Conservation (phyloP, 92 coral and sea anemone genomes). For the Epizoanthus rinbou region DNA sequence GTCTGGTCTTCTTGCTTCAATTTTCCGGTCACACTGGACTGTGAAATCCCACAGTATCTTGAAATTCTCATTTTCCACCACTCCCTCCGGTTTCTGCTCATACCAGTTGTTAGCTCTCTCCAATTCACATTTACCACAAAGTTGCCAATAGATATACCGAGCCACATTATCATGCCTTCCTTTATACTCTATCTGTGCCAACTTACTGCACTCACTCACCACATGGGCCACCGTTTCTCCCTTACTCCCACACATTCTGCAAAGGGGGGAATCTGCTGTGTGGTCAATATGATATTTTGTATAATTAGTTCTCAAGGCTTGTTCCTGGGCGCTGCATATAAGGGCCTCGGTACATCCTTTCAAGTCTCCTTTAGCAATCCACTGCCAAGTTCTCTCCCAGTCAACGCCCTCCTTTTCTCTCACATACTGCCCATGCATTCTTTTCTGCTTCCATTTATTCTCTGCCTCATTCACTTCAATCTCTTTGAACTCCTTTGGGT, state of each 20-base stretch:
- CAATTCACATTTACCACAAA: slow-evolving; percentile 46
- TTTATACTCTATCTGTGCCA: slow-evolving; percentile 39
- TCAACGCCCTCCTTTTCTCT: slow-evolving; percentile 51
- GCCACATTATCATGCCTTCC: slow-evolving; percentile 51
- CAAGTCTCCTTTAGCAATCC: slow-evolving; percentile 47
- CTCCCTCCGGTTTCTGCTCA: slow-evolving; percentile 19
- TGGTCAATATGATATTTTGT: slow-evolving; percentile 41
- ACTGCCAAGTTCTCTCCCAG: slow-evolving; percentile 51
- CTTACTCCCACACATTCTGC: slow-evolving; percentile 48
- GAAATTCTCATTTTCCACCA: background rate
- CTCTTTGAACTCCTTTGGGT: slow-evolving; percentile 44
- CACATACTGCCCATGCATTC: slow-evolving; percentile 60
- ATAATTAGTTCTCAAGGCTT: slow-evolving; percentile 46
- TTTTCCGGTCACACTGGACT: slow-evolving; percentile 10
- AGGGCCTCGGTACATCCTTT: slow-evolving; percentile 46
- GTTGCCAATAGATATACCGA: slow-evolving; percentile 48
- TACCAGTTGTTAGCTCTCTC: slow-evolving; percentile 43
- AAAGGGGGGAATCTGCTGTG: slow-evolving; percentile 51
- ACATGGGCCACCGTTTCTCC: slow-evolving; percentile 47
- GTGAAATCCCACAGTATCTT: slow-evolving; percentile 7
- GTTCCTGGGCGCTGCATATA: slow-evolving; percentile 53
- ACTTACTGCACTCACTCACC: slow-evolving; percentile 37
- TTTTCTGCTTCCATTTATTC: slow-evolving; percentile 55
- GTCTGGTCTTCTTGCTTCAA: slow-evolving; percentile 48
- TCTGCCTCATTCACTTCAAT: slow-evolving; percentile 46